Evolutionary conservation across 2,888 invertebrate species (phyloP).

Genomic region (Lamellibrachia columna): DNA sequence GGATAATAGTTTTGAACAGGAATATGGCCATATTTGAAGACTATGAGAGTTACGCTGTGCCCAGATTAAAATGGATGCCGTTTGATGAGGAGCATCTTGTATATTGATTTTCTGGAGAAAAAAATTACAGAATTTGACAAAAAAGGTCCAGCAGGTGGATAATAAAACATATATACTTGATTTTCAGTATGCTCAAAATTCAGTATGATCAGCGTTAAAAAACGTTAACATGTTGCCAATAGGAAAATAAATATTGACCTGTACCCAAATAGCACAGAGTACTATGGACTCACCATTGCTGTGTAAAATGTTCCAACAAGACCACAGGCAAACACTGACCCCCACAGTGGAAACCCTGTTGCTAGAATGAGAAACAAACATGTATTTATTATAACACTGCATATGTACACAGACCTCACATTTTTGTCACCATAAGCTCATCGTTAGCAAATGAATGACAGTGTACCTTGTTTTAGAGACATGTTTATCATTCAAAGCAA

Average conservation of each 20-base stretch:
- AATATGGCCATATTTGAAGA: too few species aligned
- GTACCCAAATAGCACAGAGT: not conserved
- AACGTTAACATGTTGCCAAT: not conserved
- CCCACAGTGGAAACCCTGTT: conserved; percentile 81
- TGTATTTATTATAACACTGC: not conserved
- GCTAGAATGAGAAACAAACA: conserved; percentile 71
- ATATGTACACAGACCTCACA: not conserved
- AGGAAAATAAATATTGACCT: not conserved
- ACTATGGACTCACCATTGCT: conserved; percentile 74
- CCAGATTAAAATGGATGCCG: too few species aligned
- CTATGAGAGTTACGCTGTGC: too few species aligned
- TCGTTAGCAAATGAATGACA: too few species aligned
- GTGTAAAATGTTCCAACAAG: conserved; percentile 93
- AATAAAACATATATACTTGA: not conserved
- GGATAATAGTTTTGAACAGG: conserved; percentile 13
- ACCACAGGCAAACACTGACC: conserved; percentile 81
- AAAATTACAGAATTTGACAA: too few species aligned
- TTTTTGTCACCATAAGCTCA: too few species aligned
- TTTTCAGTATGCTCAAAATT: not conserved
- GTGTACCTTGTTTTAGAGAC: too few species aligned
- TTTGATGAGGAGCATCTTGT: too few species aligned
- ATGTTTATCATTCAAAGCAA: too few species aligned
- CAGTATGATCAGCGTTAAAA: not conserved
- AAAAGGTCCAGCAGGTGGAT: too few species aligned
- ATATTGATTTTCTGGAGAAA: too few species aligned